phyloP scores from a whole-genome alignment of 2,797 vertebrate genomes.

The Pangasius larnaudii region DNA sequence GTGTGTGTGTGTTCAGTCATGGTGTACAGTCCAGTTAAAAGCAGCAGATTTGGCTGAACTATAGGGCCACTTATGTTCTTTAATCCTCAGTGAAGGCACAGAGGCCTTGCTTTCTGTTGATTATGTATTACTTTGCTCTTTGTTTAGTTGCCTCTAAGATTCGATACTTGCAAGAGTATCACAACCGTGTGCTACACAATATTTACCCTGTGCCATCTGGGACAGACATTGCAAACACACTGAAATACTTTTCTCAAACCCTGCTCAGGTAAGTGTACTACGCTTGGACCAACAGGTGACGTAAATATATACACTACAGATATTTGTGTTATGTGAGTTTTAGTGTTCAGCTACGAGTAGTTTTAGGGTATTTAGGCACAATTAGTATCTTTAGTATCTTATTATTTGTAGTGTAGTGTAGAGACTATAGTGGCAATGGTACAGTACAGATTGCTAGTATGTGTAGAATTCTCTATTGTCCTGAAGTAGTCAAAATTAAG shows the following conservation, averaged over 20 bases:
- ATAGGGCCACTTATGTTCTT: background rate
- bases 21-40: background rate
- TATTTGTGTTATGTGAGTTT: slow-evolving; percentile 59
- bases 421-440: background rate
- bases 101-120: slow-evolving; percentile 63
- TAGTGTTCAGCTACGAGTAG: slow-evolving; percentile 43
- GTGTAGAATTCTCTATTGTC: background rate
- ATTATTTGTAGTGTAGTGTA: slow-evolving; percentile 1
- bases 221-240: slow-evolving; percentile 99
- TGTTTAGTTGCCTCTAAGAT: slow-evolving; percentile 99
- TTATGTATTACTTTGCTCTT: slow-evolving; percentile 77
- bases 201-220: slow-evolving; percentile 99
- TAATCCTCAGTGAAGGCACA: slow-evolving; percentile 1
- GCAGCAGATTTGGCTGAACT: slow-evolving; percentile 18
- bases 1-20: slow-evolving; percentile 11
- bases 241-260: slow-evolving; percentile 99
- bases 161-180: slow-evolving; percentile 99
- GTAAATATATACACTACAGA: slow-evolving; percentile 64
- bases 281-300: slow-evolving; percentile 76
- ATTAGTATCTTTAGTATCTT: slow-evolving; percentile 8
- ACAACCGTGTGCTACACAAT: slow-evolving; percentile 99
- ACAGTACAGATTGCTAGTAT: background rate
- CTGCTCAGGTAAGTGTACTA: slow-evolving; percentile 96
- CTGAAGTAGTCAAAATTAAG: background rate
- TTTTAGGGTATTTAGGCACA: background rate